Conservation (phyloP, 2,888 invertebrate genomes). For the Diarsia dahlii region DNA sequence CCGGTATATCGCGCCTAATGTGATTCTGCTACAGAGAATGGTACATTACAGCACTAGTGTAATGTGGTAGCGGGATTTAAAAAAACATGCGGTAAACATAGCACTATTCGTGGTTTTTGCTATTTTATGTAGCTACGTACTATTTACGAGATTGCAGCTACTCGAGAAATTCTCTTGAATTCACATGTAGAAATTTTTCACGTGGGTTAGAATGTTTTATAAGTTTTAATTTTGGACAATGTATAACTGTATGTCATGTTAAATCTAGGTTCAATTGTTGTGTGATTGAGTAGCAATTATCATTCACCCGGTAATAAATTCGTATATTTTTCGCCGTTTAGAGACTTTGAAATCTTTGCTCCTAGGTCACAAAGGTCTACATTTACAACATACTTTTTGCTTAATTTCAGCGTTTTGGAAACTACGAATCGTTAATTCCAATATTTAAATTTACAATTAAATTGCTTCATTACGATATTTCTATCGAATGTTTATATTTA, state of each 20-base stretch:
- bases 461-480: background rate
- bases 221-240: background rate
- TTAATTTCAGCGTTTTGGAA: background rate
- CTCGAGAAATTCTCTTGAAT: background rate
- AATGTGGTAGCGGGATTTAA: conserved; percentile 9
- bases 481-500: background rate
- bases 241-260: background rate
- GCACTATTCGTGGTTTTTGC: conserved; percentile 20
- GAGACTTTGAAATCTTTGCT: background rate
- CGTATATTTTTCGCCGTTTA: background rate
- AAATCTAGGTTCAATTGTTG: background rate
- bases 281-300: background rate
- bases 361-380: background rate
- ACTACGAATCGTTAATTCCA: background rate
- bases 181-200: background rate
- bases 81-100: conserved; percentile 23
- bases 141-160: conserved; percentile 2
- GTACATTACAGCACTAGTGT: conserved; percentile 41
- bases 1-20: conserved; percentile 70
- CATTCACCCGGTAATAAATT: background rate
- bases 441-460: conserved; percentile 2
- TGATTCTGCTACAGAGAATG: conserved; percentile 66
- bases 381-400: background rate
- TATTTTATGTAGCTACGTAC: background rate
- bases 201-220: background rate